Evolutionary conservation across 2,797 vertebrate genomes (phyloP).

Genomic region (Mormyrus proboscirostris): DNA sequence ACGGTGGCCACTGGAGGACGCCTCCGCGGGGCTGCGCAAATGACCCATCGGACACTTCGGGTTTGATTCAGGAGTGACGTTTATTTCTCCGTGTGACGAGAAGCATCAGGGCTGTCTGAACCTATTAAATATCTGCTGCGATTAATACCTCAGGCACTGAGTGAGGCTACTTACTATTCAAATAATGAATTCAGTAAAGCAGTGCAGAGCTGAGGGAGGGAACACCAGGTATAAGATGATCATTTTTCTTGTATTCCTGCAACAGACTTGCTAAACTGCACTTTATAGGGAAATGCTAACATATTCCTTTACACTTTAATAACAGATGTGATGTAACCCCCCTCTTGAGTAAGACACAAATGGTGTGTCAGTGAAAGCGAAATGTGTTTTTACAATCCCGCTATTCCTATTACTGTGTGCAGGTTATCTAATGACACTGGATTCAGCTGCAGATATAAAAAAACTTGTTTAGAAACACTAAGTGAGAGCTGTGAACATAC

Average conservation of each 20-base stretch:
- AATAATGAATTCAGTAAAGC: slow-evolving; percentile 2
- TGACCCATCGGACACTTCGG: slow-evolving; percentile 40
- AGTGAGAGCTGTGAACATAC: slow-evolving; percentile 64
- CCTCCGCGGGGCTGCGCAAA: slow-evolving; percentile 99
- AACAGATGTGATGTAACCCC: slow-evolving; percentile 23
- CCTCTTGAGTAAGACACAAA: slow-evolving; percentile 41
- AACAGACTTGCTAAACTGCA: slow-evolving; percentile 66
- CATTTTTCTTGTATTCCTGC: background rate
- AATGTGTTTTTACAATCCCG: background rate
- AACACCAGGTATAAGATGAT: slow-evolving; percentile 36
- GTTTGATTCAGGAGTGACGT: background rate
- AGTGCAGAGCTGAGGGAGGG: slow-evolving; percentile 39
- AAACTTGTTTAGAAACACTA: slow-evolving; percentile 58
- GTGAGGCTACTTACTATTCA: background rate
- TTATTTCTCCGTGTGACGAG: background rate
- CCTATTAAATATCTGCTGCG: background rate
- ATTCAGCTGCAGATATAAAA: slow-evolving; percentile 11
- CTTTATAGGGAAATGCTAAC: slow-evolving; percentile 81
- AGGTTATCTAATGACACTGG: slow-evolving; percentile 50
- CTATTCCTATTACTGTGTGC: background rate
- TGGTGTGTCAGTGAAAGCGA: background rate
- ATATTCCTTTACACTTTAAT: slow-evolving; percentile 34
- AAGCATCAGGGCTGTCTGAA: slow-evolving; percentile 40
- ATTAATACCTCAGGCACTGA: background rate
- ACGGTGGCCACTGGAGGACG: slow-evolving; percentile 98